These are phyloP conservation scores for Heliconius congener DNA, from an alignment of 1,140 invertebrate genomes.

Conservation along the genomic window DNA sequence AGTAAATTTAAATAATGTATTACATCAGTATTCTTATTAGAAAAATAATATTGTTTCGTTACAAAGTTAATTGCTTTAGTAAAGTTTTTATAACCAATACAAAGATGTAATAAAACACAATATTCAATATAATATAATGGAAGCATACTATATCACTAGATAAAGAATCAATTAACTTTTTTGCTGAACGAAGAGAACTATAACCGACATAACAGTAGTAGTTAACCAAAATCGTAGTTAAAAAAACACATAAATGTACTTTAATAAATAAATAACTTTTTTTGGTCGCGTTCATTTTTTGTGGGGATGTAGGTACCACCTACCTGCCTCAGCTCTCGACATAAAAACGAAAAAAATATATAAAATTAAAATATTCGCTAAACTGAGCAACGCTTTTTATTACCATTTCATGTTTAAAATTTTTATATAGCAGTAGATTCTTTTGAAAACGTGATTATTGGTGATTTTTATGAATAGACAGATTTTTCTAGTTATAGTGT, in stretches of 20 bases:
- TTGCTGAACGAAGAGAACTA: neutral
- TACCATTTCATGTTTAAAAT: neutral
- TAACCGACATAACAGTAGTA: neutral
- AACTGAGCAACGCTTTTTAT: slow-evolving; percentile 4
- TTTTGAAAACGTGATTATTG: slow-evolving; percentile 9
- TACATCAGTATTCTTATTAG: too few relatives aligned
- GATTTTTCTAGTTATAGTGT: neutral
- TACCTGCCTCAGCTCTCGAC: slow-evolving; percentile 1
- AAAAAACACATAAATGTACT: neutral
- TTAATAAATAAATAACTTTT: slow-evolving; percentile 1
- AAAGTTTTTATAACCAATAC: too few relatives aligned
- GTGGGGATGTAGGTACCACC: neutral
- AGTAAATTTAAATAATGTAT: too few relatives aligned
- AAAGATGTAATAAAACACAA: too few relatives aligned
- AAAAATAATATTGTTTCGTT: too few relatives aligned
- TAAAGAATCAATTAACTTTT: neutral
- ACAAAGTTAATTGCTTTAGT: too few relatives aligned
- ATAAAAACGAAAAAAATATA: slow-evolving; percentile 3
- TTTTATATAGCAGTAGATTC: neutral
- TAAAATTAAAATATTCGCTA: slow-evolving; percentile 8
- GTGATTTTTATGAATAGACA: slow-evolving; percentile 1
- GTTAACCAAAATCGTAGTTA: neutral
- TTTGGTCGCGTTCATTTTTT: neutral
- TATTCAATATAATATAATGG: neutral
- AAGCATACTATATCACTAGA: neutral